Conservation (phyloP, 2,888 invertebrate genomes). For the Drosophila nr. medialis region DNA sequence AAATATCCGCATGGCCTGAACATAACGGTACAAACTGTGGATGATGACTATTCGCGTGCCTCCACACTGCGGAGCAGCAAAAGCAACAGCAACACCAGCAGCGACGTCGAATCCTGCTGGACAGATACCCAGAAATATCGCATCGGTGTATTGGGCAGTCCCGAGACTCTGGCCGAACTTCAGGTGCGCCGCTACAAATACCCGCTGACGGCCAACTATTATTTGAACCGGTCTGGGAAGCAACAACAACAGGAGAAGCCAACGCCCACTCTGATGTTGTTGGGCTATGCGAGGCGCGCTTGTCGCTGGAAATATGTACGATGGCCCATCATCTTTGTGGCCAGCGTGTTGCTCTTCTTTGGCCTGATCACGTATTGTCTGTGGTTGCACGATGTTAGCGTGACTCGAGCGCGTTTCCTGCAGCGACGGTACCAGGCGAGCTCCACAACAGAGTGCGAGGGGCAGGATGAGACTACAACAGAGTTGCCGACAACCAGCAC, state of each 20-base stretch:
- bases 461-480: slow-evolving; percentile 38
- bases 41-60: slow-evolving; percentile 66
- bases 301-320: slow-evolving; percentile 81
- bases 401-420: slow-evolving; percentile 76
- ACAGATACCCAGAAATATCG: slow-evolving; percentile 76
- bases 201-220: slow-evolving; percentile 79
- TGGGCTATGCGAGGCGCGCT: slow-evolving; percentile 67
- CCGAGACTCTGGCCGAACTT: slow-evolving; percentile 79
- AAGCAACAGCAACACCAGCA: slow-evolving; percentile 56
- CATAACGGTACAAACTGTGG: slow-evolving; percentile 76
- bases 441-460: slow-evolving; percentile 40
- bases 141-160: slow-evolving; percentile 74
- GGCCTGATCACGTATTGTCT: slow-evolving; percentile 82
- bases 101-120: slow-evolving; percentile 42
- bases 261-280: slow-evolving; percentile 58
- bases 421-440: slow-evolving; percentile 65
- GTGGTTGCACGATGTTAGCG: slow-evolving; percentile 81
- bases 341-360: slow-evolving; percentile 79
- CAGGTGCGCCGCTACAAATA: slow-evolving; percentile 82
- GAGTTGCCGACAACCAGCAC: slow-evolving; percentile 23
- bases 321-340: slow-evolving; percentile 80
- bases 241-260: slow-evolving; percentile 55
- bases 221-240: slow-evolving; percentile 59
- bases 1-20: slow-evolving; percentile 81
- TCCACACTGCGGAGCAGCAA: slow-evolving; percentile 69